Evolutionary conservation across 2,113 vertebrate species (phyloP).

Genomic region (Ploceus nigricollis): DNA sequence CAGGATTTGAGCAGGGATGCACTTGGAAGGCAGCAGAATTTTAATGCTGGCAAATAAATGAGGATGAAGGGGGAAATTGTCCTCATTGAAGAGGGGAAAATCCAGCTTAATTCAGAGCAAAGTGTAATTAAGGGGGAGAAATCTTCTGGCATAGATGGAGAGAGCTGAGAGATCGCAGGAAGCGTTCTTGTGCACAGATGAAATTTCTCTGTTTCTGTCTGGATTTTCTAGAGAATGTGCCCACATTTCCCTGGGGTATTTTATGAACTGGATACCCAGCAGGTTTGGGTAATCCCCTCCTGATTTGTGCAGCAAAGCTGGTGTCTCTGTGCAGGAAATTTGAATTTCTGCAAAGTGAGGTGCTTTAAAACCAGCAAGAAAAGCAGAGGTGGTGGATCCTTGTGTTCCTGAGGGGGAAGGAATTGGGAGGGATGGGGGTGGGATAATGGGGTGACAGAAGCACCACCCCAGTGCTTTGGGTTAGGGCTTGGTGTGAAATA

Average conservation of each 20-base stretch:
- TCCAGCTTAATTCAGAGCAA: not conserved
- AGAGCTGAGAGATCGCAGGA: not conserved
- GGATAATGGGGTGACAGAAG: not conserved
- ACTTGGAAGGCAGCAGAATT: not conserved
- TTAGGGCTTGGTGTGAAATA: not conserved
- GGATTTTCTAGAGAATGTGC: not conserved
- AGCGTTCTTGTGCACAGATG: not conserved
- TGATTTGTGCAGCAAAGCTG: not conserved
- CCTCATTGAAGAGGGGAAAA: not conserved
- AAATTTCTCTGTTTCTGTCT: not conserved
- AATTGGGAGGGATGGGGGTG: not conserved
- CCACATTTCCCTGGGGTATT: not conserved
- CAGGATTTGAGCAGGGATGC: not conserved
- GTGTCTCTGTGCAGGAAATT: not conserved
- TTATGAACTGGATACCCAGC: not conserved
- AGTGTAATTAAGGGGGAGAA: not conserved
- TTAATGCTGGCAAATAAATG: not conserved
- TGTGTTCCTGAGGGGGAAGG: not conserved
- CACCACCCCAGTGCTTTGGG: not conserved
- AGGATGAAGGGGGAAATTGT: not conserved
- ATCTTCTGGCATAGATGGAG: not conserved
- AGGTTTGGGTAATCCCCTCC: not conserved
- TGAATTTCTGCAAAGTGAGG: not conserved
- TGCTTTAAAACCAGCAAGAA: not conserved
- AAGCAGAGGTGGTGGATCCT: not conserved